Base-by-base conservation (phyloP, 2,888 invertebrate genomes). In the Acleris holmiana region DNA sequence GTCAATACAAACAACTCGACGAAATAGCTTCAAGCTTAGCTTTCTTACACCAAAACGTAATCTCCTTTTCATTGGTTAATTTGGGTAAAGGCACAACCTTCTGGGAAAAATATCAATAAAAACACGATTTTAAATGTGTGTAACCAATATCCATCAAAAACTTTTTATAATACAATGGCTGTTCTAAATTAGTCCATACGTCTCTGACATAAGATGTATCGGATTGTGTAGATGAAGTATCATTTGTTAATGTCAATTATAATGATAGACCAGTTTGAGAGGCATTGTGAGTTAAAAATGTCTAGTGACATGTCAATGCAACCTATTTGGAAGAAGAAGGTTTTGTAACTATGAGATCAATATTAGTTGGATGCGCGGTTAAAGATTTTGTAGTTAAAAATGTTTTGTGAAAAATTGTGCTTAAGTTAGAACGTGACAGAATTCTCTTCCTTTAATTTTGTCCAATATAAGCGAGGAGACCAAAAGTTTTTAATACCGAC, bases 211-310 rank as follows among this genome's bases (percentile, higher is more conserved):
- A 54, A 15, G 54, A 41, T n/a, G 23, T 10, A 54, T 15, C 29
- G 21, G 21, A 13, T 10, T 53, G 2, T 2, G 6, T 17, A 5
- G 54, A 41, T 21, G 19, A 15, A 21, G 25, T 40, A 25, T 54
- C 58, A 65, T 65, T 65, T 54, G 48, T 65, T 54, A 65, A 53
- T 65, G 59, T 65, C 59, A 59, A 59, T 54, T 59, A 48, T 64
- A 65, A 65, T 65, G 54, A 59, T 65, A 54, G 54, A 58, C 41
- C 54, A n/a, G 54, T 40, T 41, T 61, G 61, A 53, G 53, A 49
- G 29, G 53, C 53, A 57, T 66, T 66, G 61, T 66, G 49, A 41
- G 40, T 65, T 17, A 40, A 41, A 44, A 57, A 54, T 54, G 54
- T 54, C 44, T 54, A 53, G 44, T 23, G 54, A 54, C 54, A 54